phyloP scores from a whole-genome alignment of 2,113 vertebrate species.

The Calidris pygmaea region DNA sequence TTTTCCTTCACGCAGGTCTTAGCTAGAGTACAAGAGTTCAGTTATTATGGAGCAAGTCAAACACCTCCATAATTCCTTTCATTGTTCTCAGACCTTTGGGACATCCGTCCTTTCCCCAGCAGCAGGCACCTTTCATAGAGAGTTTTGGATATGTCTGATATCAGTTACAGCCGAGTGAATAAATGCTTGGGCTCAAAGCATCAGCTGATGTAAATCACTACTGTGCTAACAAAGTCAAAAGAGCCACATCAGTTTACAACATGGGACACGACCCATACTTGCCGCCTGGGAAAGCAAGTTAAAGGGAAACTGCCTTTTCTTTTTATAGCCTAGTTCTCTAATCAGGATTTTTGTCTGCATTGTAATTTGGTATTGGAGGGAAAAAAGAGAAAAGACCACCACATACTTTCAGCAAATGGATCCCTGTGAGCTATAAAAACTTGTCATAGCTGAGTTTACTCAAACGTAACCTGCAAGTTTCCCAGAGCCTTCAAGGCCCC shows the following conservation, averaged over 20 bases:
- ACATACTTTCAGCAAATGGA: background rate
- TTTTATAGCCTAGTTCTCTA: conserved; percentile 22
- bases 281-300: conserved; percentile 26
- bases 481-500: background rate
- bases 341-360: background rate
- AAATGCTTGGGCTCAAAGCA: background rate
- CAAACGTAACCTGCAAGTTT: background rate
- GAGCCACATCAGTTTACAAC: background rate
- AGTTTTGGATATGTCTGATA: background rate
- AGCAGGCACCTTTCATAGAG: background rate
- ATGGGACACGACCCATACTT: background rate
- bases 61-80: background rate
- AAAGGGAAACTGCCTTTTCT: background rate
- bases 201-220: background rate
- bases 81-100: background rate
- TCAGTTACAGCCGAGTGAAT: background rate
- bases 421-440: background rate
- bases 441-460: background rate
- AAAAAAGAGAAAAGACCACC: background rate
- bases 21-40: background rate
- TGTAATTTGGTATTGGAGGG: background rate
- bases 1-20: background rate
- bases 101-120: background rate
- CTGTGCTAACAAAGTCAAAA: background rate
- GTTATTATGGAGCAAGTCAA: background rate